Base-by-base conservation (phyloP, 2,888 invertebrate genomes). In the Machimus rusticus region DNA sequence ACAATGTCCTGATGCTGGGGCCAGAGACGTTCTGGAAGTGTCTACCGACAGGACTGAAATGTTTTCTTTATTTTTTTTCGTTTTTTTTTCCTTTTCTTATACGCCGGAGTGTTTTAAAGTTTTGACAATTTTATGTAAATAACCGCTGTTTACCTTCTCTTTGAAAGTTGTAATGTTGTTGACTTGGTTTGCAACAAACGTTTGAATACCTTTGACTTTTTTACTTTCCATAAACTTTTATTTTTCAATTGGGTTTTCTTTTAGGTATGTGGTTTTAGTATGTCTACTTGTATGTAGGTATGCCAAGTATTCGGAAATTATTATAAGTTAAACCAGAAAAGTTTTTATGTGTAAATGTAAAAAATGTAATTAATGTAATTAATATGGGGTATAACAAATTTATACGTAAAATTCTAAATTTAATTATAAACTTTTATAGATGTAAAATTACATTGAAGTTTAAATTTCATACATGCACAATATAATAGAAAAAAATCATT, bases 41-140 rank as follows among this genome's bases (percentile, higher is more conserved):
- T 23, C 66, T 66, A 66, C 66, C 66, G 4, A 2, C 28, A 14
- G 14, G 43, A 43, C 43, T 23, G 43, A 23, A 46, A 78, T 78
- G 78, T 78, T 12, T 23, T 43, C 78, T 66, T 66, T 66, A 66
- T 66, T 66, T 66, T 66, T 66, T 66, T 23, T 23, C 1, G 19
- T 5, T 6, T 57, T 74, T 74, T 77, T 16, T n/a, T n/a, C n/a
- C 5, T 78, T 66, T 55, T 28, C 66, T 78, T 78, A 43, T 43
- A 43, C 43, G 78, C 39, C 76, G n/a, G 76, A 76, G 76, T 76
- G 76, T 76, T 76, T 76, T 76, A 43, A 78, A 78, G 78, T 78
- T 78, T 78, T 23, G 39, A 39, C 39, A 39, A 43, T 78, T 78
- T 78, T 39, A 43, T 37, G 78, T 23, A 78, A 78, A 78, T 78